These are phyloP conservation scores for Elgaria multicarinata DNA, from an alignment of 2,113 vertebrate species.

Conservation along the genomic window DNA sequence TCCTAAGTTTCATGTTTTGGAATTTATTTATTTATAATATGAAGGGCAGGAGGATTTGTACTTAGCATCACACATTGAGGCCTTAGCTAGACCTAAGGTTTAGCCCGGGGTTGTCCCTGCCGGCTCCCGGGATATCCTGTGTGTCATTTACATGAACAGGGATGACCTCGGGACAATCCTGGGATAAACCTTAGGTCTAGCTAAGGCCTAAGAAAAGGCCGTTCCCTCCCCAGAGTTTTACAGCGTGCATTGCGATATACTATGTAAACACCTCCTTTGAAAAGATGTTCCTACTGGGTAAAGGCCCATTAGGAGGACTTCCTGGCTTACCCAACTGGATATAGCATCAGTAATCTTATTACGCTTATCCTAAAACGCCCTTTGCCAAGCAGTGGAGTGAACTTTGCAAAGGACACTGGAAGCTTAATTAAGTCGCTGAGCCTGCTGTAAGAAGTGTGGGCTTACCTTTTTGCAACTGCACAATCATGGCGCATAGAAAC, in stretches of 20 bases:
- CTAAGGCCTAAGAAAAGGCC: conserved; percentile 8
- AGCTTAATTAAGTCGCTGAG: conserved; percentile 58
- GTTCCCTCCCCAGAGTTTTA: not conserved
- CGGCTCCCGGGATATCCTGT: too few species aligned
- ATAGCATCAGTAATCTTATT: conserved; percentile 76
- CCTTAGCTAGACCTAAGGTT: too few species aligned
- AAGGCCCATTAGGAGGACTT: conserved; percentile 72
- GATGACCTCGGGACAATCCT: too few species aligned
- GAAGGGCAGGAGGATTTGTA: conserved; percentile 8
- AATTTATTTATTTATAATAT: accelerated
- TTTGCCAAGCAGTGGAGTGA: conserved; percentile 65
- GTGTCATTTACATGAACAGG: too few species aligned
- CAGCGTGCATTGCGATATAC: not conserved
- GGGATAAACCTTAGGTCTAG: too few species aligned
- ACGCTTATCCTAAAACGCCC: conserved; percentile 74
- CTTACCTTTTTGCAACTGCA: conserved; percentile 5
- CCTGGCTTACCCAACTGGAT: conserved; percentile 71
- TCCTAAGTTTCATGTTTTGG: accelerated
- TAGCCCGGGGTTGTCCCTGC: too few species aligned
- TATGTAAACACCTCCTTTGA: conserved; percentile 51
- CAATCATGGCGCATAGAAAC: not conserved
- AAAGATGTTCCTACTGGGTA: conserved; percentile 61
- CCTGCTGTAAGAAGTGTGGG: conserved; percentile 32
- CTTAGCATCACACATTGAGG: accelerated
- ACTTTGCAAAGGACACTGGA: conserved; percentile 57